phyloP scores from a whole-genome alignment of 2,113 vertebrate genomes.

The Leuciscus idus region DNA sequence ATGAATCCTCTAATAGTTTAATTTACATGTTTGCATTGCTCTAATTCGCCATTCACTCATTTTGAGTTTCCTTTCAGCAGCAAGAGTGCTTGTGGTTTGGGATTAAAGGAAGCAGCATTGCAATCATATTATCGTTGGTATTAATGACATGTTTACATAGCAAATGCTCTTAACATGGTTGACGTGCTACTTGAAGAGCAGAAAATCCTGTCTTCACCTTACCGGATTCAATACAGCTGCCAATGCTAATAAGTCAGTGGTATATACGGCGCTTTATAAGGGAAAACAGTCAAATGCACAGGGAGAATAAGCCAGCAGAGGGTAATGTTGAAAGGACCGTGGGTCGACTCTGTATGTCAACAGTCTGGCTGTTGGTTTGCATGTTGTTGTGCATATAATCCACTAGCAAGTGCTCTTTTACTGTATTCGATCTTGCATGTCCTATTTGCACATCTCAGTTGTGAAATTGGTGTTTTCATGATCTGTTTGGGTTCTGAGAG shows the following conservation, averaged over 20 bases:
- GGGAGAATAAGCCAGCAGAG: background rate
- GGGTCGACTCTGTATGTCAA: background rate
- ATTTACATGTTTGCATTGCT: background rate
- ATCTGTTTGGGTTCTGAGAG: background rate
- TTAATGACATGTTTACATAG: slow-evolving; percentile 30
- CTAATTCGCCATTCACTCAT: background rate
- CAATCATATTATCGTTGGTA: slow-evolving; percentile 17
- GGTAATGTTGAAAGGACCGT: background rate
- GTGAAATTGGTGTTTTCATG: background rate
- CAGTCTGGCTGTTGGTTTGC: background rate
- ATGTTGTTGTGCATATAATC: slow-evolving; percentile 77
- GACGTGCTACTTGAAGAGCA: background rate
- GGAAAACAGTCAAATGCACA: background rate
- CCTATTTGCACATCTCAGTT: background rate
- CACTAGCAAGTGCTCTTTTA: slow-evolving; percentile 93
- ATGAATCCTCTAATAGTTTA: background rate
- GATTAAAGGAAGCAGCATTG: slow-evolving; percentile 17
- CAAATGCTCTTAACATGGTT: slow-evolving; percentile 17
- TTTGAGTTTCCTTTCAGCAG: slow-evolving; percentile 9
- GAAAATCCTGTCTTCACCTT: slow-evolving; percentile 25
- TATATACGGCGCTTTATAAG: background rate
- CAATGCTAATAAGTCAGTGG: background rate
- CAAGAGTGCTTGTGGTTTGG: background rate
- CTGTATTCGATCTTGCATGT: slow-evolving; percentile 61
- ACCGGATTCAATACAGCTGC: background rate